Base-by-base conservation (phyloP, 2,113 vertebrate species). In the Amia ocellicauda region DNA sequence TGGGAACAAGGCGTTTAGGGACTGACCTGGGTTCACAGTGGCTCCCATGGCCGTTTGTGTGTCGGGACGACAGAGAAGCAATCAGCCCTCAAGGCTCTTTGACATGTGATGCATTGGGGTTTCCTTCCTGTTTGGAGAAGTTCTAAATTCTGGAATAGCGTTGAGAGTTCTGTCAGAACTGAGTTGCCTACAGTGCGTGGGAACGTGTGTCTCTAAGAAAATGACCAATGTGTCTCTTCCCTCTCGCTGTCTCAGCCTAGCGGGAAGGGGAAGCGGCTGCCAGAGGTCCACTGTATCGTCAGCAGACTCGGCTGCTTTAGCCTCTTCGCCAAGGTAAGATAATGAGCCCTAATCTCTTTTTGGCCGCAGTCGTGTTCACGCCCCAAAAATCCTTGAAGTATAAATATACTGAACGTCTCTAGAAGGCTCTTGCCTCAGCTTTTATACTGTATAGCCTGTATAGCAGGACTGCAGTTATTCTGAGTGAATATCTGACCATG, bases 231-330 rank as follows among this genome's bases (percentile, higher is more conserved):
- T 23, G 19, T 20, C 3, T 68, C 40, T 71, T 60, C 51, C 60
- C 52, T 27, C 69, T 26, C 45, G 73, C 8, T 79, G 36, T 79
- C 79, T 23, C 55, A 88, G 85, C 87, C 87, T 43, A 88, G 92
- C 78, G 96, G 96, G 67, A 97, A 91, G 70, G 97, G 96, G 56
- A 98, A 96, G 79, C 87, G 94, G 49, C 91, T 98, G 28, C 97
- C 97, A 2, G 97, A 99, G 61, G 96, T 98, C 0, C 94, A 98
- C 75, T 99, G 97, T 78, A 93, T 99, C 64, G 90, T 99, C 50
- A 98, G 96, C 82, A 92, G 92, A 68, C 81, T 98, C 31, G 97
- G 97, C 77, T 99, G 97, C 83, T 99, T 99, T 91, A 94, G 95
- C 81, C 91, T 98, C 66, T 99, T 99, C 83, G 93, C 96, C 58